A percentile compares a stretch with the other conserved stretches of the same genome.
These are phyloP conservation scores for Hyperoplus immaculatus DNA, from an alignment of 2,797 vertebrate genomes.

Conservation along the genomic window DNA sequence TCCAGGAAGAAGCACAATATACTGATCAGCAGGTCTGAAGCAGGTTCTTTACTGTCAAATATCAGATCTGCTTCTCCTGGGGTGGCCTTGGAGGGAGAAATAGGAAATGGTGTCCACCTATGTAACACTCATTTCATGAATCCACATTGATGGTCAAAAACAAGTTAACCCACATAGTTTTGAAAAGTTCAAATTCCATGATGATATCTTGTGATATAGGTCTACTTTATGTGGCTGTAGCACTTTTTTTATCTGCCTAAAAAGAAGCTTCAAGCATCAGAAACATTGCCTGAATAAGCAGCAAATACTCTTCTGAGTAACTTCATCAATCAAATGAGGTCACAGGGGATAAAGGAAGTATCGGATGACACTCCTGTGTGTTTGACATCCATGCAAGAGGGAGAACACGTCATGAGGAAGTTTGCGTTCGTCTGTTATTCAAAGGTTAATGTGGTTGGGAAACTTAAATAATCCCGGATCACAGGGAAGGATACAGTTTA, in stretches of 20 bases:
- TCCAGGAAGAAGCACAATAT: conserved; percentile 63
- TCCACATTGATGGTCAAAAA: not conserved
- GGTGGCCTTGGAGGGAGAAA: not conserved
- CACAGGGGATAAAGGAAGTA: conserved; percentile 23
- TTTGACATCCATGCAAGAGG: conserved; percentile 9
- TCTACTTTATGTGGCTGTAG: not conserved
- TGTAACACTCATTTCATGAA: not conserved
- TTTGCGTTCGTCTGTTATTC: conserved; percentile 42
- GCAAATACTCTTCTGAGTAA: not conserved
- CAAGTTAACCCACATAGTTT: not conserved
- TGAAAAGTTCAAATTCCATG: not conserved
- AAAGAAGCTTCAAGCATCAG: not conserved
- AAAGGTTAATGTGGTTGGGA: conserved; percentile 46
- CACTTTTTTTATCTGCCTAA: not conserved
- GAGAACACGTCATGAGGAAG: conserved; percentile 45
- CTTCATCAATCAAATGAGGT: conserved; percentile 19
- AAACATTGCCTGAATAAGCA: conserved; percentile 6
- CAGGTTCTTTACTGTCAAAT: conserved; percentile 58
- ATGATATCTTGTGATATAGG: not conserved
- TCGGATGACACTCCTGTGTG: not conserved
- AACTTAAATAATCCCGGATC: conserved; percentile 55
- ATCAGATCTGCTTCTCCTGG: conserved; percentile 48
- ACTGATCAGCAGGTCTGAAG: not conserved
- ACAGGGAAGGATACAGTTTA: conserved; percentile 60
- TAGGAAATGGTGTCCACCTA: not conserved